Evolutionary conservation across 2,888 invertebrate species (phyloP).

Genomic region (Drosophila nr. medialis): DNA sequence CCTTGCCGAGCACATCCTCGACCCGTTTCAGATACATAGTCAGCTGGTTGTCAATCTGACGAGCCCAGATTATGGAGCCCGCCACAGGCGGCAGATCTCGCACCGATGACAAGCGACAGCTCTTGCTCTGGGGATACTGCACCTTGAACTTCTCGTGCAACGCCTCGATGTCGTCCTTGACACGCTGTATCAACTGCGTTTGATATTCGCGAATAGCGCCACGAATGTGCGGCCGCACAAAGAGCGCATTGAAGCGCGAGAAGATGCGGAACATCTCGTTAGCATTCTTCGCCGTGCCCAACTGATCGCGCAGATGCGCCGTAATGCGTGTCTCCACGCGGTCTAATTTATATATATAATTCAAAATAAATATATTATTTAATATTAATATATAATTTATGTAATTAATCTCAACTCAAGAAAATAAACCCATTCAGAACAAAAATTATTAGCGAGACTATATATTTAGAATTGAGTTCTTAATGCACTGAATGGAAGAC

Average conservation of each 20-base stretch:
- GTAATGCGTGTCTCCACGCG: constrained; percentile 99
- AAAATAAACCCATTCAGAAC: too few species aligned
- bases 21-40: constrained; percentile 98
- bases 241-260: constrained; percentile 98
- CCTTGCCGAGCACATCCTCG: constrained; percentile 98
- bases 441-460: too few species aligned
- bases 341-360: constrained; percentile 85
- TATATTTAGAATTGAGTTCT: too few species aligned
- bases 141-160: constrained; percentile 99
- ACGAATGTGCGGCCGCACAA: constrained; percentile 99
- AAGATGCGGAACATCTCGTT: constrained; percentile 99
- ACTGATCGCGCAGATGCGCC: constrained; percentile 97
- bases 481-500: too few species aligned
- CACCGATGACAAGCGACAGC: constrained; percentile 94
- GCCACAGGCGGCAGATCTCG: constrained; percentile 98
- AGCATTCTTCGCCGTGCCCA: constrained; percentile 99
- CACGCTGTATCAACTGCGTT: constrained; percentile 98
- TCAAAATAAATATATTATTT: not conserved
- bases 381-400: not conserved
- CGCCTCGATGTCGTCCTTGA: constrained; percentile 99
- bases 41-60: constrained; percentile 98
- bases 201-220: constrained; percentile 99
- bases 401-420: not conserved
- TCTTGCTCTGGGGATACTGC: constrained; percentile 97
- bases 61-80: constrained; percentile 99